Conservation (phyloP, 2,888 invertebrate genomes). For the Drosophila leonis region DNA sequence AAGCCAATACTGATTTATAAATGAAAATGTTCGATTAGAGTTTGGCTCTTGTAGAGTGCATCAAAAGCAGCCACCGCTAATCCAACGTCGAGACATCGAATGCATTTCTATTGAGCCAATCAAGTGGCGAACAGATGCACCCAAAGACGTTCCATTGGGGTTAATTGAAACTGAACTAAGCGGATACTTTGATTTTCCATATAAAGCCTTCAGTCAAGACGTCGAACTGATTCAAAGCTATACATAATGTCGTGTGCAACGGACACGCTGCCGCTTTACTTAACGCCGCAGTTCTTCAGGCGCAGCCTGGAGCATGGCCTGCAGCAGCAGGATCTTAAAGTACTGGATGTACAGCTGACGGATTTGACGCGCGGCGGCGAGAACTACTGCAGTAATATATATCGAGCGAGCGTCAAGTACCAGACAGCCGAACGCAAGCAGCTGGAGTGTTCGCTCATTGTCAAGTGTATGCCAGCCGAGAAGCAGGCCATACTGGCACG, state of each 20-base stretch:
- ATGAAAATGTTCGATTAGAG: no score
- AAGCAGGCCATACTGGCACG: conserved; percentile 85
- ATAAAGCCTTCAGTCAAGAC: conserved; percentile 45
- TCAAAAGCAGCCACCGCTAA: conserved; percentile 63
- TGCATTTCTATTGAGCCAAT: conserved; percentile 67
- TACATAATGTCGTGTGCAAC: conserved; percentile 52
- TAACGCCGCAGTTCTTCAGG: conserved; percentile 77
- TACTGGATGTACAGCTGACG: conserved; percentile 68
- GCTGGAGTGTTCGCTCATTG: conserved; percentile 65
- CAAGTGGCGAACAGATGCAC: conserved; percentile 35
- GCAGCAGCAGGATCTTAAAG: conserved; percentile 69
- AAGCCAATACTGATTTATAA: not conserved
- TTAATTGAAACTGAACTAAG: conserved; percentile 53
- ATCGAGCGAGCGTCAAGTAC: conserved; percentile 75
- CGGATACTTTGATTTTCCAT: conserved; percentile 51
- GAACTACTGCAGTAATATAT: conserved; percentile 84
- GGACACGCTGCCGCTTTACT: conserved; percentile 59
- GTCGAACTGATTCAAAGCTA: conserved; percentile 31
- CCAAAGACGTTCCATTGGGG: conserved; percentile 53
- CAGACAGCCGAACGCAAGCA: conserved; percentile 42
- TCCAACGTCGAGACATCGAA: conserved; percentile 35
- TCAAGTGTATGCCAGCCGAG: conserved; percentile 82
- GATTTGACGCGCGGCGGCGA: conserved; percentile 81
- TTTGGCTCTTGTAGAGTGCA: not conserved
- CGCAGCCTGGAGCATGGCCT: conserved; percentile 79